Conservation (phyloP, 2,888 invertebrate species). For the Acanthoscelides obtectus region DNA sequence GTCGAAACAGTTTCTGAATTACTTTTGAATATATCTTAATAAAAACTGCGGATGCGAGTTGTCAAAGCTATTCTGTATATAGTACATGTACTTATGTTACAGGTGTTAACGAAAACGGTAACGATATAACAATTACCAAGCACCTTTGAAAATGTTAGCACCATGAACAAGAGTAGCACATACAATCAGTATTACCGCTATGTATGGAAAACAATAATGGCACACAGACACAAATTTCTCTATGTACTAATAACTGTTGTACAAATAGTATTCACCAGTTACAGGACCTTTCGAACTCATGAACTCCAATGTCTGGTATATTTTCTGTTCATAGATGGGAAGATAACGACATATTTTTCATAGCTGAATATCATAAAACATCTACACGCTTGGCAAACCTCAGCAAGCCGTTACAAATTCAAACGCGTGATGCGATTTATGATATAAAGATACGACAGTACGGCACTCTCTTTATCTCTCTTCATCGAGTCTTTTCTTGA, state of each 20-base stretch:
- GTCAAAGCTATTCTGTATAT: constrained; percentile 9
- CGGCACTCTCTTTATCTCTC: too few relatives aligned
- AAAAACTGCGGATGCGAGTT: constrained; percentile 9
- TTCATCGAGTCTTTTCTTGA: too few relatives aligned
- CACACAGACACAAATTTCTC: constrained; percentile 47
- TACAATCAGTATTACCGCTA: constrained; percentile 6
- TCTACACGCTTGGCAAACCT: too few relatives aligned
- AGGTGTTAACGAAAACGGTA: constrained; percentile 21
- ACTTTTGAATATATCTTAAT: background rate
- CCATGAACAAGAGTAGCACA: constrained; percentile 21
- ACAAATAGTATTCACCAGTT: constrained; percentile 49
- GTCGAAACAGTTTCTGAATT: constrained; percentile 1
- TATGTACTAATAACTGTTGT: constrained; percentile 32
- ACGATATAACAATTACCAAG: constrained; percentile 21
- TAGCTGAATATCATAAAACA: too few relatives aligned
- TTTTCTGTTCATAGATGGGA: too few relatives aligned
- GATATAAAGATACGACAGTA: too few relatives aligned
- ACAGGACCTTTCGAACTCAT: constrained; percentile 4
- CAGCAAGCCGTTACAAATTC: too few relatives aligned
- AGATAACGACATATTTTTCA: too few relatives aligned
- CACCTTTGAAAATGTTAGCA: constrained; percentile 23
- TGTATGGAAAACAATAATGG: constrained; percentile 38
- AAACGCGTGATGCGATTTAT: too few relatives aligned
- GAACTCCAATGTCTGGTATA: too few relatives aligned
- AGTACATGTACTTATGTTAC: constrained; percentile 18